phyloP scores from a whole-genome alignment of 2,113 vertebrate genomes.

The Trematocara nigrifrons region DNA sequence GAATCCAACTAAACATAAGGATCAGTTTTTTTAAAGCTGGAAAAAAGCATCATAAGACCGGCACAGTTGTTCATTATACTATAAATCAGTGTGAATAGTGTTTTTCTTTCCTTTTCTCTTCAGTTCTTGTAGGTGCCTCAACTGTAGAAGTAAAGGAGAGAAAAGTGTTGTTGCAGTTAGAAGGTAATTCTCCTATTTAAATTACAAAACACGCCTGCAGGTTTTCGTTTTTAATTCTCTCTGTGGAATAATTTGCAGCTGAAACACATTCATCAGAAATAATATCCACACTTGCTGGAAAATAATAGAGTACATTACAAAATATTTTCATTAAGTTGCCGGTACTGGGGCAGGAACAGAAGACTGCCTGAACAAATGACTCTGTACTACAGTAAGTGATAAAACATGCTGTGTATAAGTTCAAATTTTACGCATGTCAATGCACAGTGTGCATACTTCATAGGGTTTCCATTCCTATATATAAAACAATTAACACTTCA shows the following conservation, averaged over 20 bases:
- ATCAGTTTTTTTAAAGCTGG: neutral
- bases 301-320: neutral
- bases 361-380: neutral
- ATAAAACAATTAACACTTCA: neutral
- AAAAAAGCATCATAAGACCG: neutral
- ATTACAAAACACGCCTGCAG: conserved; percentile 1
- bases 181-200: neutral
- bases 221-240: neutral
- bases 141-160: neutral
- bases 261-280: conserved; percentile 10
- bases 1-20: neutral
- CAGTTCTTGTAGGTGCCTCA: neutral
- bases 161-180: neutral
- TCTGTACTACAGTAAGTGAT: neutral
- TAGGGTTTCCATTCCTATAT: neutral
- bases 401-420: neutral
- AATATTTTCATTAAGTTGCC: neutral
- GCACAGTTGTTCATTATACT: neutral
- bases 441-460: neutral
- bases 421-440: neutral
- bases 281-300: neutral
- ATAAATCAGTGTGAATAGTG: neutral
- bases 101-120: neutral
- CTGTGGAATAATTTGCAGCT: neutral
- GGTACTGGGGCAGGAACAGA: neutral